phyloP scores from a whole-genome alignment of 2,888 invertebrate genomes.

The Chymomyza procnemis region DNA sequence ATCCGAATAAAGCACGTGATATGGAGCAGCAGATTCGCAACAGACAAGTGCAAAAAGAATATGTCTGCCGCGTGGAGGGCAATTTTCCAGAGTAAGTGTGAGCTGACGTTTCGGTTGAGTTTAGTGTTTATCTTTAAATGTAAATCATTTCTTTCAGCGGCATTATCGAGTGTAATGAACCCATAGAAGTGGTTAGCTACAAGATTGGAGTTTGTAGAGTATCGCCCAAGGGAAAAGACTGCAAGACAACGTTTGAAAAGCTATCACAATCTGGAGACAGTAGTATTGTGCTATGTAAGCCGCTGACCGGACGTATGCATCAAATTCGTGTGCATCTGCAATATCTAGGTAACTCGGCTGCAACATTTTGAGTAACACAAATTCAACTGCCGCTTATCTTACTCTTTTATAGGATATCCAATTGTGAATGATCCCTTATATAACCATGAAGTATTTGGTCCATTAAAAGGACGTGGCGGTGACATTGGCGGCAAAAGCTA shows the following conservation, averaged over 20 bases:
- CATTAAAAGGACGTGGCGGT: conserved; percentile 92
- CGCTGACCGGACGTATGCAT: conserved; percentile 98
- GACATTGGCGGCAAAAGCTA: conserved; percentile 93
- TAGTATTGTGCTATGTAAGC: conserved; percentile 95
- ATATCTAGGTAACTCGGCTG: conserved; percentile 86
- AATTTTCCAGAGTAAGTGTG: conserved; percentile 92
- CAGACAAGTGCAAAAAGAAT: conserved; percentile 94
- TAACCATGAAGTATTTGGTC: conserved; percentile 97
- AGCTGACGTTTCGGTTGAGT: too few species aligned
- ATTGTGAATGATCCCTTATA: conserved; percentile 98
- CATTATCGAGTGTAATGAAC: conserved; percentile 90
- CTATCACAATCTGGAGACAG: conserved; percentile 92
- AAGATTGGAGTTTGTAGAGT: conserved; percentile 98
- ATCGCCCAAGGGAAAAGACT: conserved; percentile 94
- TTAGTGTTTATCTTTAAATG: too few species aligned
- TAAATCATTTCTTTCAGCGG: conserved; percentile 80
- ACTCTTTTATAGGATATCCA: conserved; percentile 86
- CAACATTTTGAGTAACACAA: too few species aligned
- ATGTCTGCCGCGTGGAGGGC: conserved; percentile 96
- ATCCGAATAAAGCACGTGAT: conserved; percentile 94
- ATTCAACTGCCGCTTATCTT: too few species aligned
- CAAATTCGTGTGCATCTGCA: conserved; percentile 99
- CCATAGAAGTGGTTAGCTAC: conserved; percentile 95
- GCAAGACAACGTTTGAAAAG: conserved; percentile 93
- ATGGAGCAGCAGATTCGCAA: conserved; percentile 97